These are phyloP conservation scores for Periplaneta americana DNA, from an alignment of 1,140 invertebrate genomes.

Conservation along the genomic window DNA sequence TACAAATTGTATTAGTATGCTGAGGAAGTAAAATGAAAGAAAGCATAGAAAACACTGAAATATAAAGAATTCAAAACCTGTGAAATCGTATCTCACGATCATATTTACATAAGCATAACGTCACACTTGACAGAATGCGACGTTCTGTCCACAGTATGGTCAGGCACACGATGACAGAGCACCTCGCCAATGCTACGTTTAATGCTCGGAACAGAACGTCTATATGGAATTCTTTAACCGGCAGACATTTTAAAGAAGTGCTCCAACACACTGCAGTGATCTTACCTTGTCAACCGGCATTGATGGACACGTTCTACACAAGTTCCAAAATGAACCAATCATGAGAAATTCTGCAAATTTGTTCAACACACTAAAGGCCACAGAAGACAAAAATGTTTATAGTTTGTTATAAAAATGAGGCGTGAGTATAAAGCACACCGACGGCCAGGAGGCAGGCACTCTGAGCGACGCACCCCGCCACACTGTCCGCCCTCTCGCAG, in stretches of 20 bases:
- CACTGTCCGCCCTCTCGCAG: neutral
- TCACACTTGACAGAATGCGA: no score
- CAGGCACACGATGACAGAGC: no score
- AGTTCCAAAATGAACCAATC: slow-evolving; percentile 92
- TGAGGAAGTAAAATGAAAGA: no score
- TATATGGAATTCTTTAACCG: neutral
- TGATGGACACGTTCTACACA: slow-evolving; percentile 87
- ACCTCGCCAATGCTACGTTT: no score
- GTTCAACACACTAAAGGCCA: neutral
- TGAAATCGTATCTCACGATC: no score
- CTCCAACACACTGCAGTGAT: neutral
- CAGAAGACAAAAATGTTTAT: neutral
- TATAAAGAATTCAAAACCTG: no score
- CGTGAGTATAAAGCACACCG: neutral
- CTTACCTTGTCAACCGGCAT: slow-evolving; percentile 90
- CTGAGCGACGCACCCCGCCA: neutral
- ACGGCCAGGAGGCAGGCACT: neutral
- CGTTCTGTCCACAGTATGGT: no score
- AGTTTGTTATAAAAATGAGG: neutral
- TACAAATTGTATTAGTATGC: no score
- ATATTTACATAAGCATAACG: no score
- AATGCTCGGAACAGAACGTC: no score
- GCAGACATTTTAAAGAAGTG: neutral
- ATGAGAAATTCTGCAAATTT: slow-evolving; percentile 44
- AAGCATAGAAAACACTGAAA: no score